A percentile compares a stretch with the other conserved stretches of the same genome.
phyloP scores from a whole-genome alignment of 2,888 invertebrate genomes.

The Chrysopilus asiliformis region DNA sequence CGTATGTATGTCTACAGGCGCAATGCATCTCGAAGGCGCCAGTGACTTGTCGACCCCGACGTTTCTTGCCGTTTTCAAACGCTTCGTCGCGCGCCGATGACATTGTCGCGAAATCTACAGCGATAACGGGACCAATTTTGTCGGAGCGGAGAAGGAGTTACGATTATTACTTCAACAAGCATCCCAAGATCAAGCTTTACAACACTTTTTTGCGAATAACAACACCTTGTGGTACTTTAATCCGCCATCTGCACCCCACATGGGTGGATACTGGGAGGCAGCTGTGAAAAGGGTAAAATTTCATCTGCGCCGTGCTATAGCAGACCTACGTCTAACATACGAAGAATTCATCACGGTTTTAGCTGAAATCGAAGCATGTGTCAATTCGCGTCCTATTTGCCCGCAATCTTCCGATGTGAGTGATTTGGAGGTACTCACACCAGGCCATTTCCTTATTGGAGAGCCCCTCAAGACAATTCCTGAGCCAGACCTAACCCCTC shows the following conservation, averaged over 20 bases:
- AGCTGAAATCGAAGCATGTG: slow-evolving; percentile 3
- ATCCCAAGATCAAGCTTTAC: not conserved
- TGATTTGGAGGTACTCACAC: slow-evolving; percentile 1
- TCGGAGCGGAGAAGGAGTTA: too few relatives aligned
- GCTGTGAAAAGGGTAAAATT: slow-evolving; percentile 2
- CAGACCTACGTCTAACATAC: too few relatives aligned
- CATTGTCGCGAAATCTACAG: slow-evolving; percentile 4
- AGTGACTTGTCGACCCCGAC: slow-evolving; percentile 4
- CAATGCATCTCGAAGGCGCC: slow-evolving; percentile 7
- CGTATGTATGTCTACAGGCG: slow-evolving; percentile 12
- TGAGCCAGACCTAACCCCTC: not conserved
- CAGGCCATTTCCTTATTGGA: slow-evolving; percentile 5
- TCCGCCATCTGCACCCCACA: not conserved
- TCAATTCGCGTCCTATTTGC: slow-evolving; percentile 3
- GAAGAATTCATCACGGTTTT: slow-evolving; percentile 7
- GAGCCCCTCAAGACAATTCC: slow-evolving; percentile 3
- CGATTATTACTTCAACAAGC: slow-evolving; percentile 1
- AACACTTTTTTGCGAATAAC: not conserved
- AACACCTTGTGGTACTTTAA: not conserved
- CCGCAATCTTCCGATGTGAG: slow-evolving; percentile 1
- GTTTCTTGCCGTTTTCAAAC: slow-evolving; percentile 3
- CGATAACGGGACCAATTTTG: slow-evolving; percentile 5
- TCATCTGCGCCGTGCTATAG: not conserved
- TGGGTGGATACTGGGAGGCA: slow-evolving; percentile 4
- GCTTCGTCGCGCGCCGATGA: slow-evolving; percentile 6